phyloP scores from a whole-genome alignment of 2,113 vertebrate species.

The pig (Sus scrofa) region T2T-Sscrofa CM000816.6:31684001-31684500 shows the following conservation, averaged over 20 bases:
- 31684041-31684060: not conserved
- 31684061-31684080: not conserved
- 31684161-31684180: not conserved
- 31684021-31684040: not conserved
- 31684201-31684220: not conserved
- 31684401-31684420: not conserved
- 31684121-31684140: not conserved
- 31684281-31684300: not conserved
- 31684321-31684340: not conserved
- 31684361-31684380: not conserved
- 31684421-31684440: not conserved
- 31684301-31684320: constrained; percentile 24
- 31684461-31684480: not conserved
- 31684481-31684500: not conserved
- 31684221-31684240: not conserved
- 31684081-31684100: not conserved
- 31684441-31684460: not conserved
- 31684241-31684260: not conserved
- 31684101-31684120: not conserved
- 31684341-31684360: not conserved
- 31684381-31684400: not conserved
- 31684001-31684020: not conserved
- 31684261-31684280: constrained; percentile 31
- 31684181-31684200: not conserved
- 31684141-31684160: not conserved